A percentile compares a stretch with the other conserved stretches of the same genome.
Conservation (phyloP, 2,888 invertebrate species). For the Andricus quercusramuli region DNA sequence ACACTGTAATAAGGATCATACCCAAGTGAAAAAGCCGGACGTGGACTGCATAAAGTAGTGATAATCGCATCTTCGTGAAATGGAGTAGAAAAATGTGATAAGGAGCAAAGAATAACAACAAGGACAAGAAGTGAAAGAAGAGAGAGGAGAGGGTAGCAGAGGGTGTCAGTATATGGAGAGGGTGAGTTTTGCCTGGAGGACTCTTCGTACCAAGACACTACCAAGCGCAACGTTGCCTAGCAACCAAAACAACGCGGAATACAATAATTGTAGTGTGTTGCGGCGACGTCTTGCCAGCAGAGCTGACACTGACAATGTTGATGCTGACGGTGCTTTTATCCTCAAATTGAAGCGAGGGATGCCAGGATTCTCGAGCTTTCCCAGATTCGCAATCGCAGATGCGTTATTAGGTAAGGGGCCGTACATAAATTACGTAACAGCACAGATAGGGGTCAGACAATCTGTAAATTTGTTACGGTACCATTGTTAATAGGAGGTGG, state of each 20-base stretch:
- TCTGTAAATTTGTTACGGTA: too few relatives aligned
- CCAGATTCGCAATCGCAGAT: too few relatives aligned
- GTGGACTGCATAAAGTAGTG: slow-evolving; percentile 7
- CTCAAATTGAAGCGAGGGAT: slow-evolving; percentile 22
- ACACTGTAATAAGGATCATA: background rate
- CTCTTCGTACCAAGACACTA: slow-evolving; percentile 37
- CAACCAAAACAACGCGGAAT: slow-evolving; percentile 60
- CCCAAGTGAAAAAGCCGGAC: background rate
- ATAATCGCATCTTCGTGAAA: slow-evolving; percentile 34
- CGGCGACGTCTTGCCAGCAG: slow-evolving; percentile 25
- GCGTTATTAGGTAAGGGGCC: too few relatives aligned
- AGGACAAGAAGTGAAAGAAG: background rate
- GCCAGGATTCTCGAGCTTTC: slow-evolving; percentile 4
- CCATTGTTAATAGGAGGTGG: too few relatives aligned
- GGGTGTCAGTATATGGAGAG: slow-evolving; percentile 26
- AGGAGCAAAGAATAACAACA: slow-evolving; percentile 27
- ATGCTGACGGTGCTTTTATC: slow-evolving; percentile 36
- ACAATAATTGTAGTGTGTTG: slow-evolving; percentile 54
- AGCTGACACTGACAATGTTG: slow-evolving; percentile 36
- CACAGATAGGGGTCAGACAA: too few relatives aligned
- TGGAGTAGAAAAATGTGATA: slow-evolving; percentile 33
- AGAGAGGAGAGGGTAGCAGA: slow-evolving; percentile 7
- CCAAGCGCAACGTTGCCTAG: slow-evolving; percentile 58
- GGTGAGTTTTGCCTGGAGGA: slow-evolving; percentile 33
- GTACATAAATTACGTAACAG: too few relatives aligned